Base-by-base conservation (phyloP, 2,113 vertebrate genomes). In the Forbesichthys agassizii region DNA sequence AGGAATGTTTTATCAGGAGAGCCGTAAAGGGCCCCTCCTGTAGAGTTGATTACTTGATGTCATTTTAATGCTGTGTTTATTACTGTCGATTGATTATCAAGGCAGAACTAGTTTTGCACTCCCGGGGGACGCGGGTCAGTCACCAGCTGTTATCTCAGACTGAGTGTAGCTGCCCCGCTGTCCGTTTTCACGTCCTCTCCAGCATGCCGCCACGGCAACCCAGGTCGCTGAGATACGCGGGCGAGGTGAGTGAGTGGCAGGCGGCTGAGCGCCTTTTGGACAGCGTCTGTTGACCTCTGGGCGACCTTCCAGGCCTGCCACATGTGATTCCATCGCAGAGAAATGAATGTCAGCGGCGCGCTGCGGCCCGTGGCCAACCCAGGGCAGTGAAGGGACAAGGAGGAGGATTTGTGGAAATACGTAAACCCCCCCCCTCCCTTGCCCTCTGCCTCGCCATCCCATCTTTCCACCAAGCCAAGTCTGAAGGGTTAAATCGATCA, bases 31-130 rank as follows among this genome's bases (percentile, higher is more conserved):
- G 86, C 86, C 82, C 85, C 78, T 84, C 83, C 62, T 83, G 79
- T 84, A 81, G 86, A 91, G 86, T 84, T 84, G 85, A 91, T 90
- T 90, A 88, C 88, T 88, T 91, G 88, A 89, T 91, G 88, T 89
- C 87, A 88, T 90, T 84, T 86, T 87, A 87, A 87, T 89, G 85
- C 85, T 90, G 86, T 90, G 89, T 48, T 91, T 83, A 89, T 90
- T 87, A 83, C 81, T 91, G 84, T 91, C 79, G 80, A 90, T 86
- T 27, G 27, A 27, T 27, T 27, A 27, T 89, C 82, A 88, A 89
- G 84, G 88, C 88, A 89, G 88, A 91, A 89, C 84, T 88, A 83
- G 81, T 88, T 89, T 91, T 91, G 86, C 90, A 90, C 90, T 90
- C 83, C 77, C 18, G 36, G 42, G 48, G 71, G 77, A 8, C 36